phyloP scores from a whole-genome alignment of 2,113 vertebrate genomes.

The Euleptes europaea region DNA sequence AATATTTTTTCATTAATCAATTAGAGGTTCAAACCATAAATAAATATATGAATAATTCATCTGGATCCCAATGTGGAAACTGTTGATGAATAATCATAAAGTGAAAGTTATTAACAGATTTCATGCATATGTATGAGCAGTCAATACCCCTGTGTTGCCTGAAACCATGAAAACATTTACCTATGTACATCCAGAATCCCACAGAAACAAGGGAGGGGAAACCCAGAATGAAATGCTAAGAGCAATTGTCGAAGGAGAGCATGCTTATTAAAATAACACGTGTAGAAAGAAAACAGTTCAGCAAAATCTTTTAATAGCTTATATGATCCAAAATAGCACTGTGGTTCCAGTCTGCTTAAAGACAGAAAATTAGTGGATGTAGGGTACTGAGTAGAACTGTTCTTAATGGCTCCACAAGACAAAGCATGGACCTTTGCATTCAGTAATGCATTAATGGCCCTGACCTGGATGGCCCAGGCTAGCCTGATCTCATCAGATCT shows the following conservation, averaged over 20 bases:
- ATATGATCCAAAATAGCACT: slow-evolving; percentile 22
- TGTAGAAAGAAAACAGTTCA: background rate
- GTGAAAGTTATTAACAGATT: slow-evolving; percentile 63
- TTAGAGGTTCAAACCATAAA: slow-evolving; percentile 66
- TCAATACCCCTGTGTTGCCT: slow-evolving; percentile 32
- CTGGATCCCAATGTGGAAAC: slow-evolving; percentile 44
- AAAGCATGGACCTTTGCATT: background rate
- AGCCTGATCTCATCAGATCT: no score
- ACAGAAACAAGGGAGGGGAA: background rate
- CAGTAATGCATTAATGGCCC: no score
- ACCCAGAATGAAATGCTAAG: background rate
- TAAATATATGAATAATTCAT: slow-evolving; percentile 67
- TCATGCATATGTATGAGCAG: slow-evolving; percentile 66
- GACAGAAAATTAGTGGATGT: slow-evolving; percentile 21
- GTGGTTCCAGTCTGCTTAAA: background rate
- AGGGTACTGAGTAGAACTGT: background rate
- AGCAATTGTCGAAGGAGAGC: background rate
- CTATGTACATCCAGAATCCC: slow-evolving; percentile 31
- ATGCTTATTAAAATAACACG: background rate
- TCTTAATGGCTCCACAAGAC: background rate
- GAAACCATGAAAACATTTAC: slow-evolving; percentile 23
- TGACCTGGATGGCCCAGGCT: no score
- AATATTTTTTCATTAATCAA: slow-evolving; percentile 62
- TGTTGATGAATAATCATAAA: slow-evolving; percentile 72
- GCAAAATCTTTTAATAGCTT: slow-evolving; percentile 13